Conservation (phyloP, 2,797 vertebrate species). For the Coilia nasus region DNA sequence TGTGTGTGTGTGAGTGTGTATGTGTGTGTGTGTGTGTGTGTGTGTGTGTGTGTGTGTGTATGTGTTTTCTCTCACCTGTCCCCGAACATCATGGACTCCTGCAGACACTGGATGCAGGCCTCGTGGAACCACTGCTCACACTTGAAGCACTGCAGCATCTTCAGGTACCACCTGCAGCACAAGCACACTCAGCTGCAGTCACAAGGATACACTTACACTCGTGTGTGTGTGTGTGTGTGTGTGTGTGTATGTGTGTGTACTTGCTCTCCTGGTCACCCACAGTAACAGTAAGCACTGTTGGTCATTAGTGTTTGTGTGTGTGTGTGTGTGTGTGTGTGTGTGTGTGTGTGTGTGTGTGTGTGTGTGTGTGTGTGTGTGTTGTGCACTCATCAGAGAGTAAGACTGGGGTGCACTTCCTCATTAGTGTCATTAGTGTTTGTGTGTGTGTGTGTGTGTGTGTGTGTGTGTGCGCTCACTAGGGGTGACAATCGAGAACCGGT, state of each 20-base stretch:
- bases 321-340: not conserved
- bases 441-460: too few species aligned
- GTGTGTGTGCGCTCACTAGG: too few species aligned
- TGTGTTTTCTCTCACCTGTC: slow-evolving; percentile 77
- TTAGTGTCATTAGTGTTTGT: too few species aligned
- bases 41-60: not conserved
- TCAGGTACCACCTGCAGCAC: slow-evolving; percentile 86
- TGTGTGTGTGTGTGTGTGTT: too few species aligned
- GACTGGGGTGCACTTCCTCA: not conserved
- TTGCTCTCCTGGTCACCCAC: slow-evolving; percentile 94
- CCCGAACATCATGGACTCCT: slow-evolving; percentile 92
- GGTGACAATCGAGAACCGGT: too few species aligned
- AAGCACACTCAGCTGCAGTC: not conserved
- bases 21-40: not conserved
- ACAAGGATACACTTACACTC: not conserved
- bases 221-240: not conserved
- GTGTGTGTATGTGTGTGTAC: slow-evolving; percentile 45
- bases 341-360: too few species aligned
- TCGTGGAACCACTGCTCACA: slow-evolving; percentile 98
- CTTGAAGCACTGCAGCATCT: slow-evolving; percentile 93
- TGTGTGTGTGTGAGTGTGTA: too few species aligned
- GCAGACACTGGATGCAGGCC: slow-evolving; percentile 93
- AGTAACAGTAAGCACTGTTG: slow-evolving; percentile 87
- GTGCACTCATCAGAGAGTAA: not conserved
- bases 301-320: not conserved